Base-by-base conservation (phyloP, 2,888 invertebrate genomes). In the Thera obeliscata region DNA sequence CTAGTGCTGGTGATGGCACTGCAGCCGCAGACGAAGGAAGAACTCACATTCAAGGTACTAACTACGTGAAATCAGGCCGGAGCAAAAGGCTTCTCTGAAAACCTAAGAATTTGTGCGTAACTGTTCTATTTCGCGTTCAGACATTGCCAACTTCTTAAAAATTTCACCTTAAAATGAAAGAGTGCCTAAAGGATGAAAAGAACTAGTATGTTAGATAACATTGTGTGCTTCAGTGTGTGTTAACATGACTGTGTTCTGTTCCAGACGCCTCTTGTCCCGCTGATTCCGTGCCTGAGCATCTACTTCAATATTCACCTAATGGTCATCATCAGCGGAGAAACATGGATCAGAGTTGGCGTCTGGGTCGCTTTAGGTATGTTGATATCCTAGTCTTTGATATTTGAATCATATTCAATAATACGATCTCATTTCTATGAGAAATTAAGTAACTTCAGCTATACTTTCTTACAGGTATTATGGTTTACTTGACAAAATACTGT, bases 291-390 rank as follows among this genome's bases (percentile, higher is more conserved):
- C 49, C 79, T 97, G 56, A 98, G 98, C 81, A 96, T 98, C 72
- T 94, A 97, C 76, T 94, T 97, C 55, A 98, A 98, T 83, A 94
- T 98, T 64, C 97, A 98, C 83, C 91, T 98, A 35, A 98, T 98
- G 97, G 90, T 97, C 65, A 95, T 97, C 87, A 91, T 98, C 75
- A 96, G 96, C 74, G 77, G 87, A 0, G 93, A 95, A 72, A 98
- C 98, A 0, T 98, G 98, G 98, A 92, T 97, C n/a, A 90, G 97
- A 74, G 97, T 98, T 81, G 91, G 90, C 3, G 90, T 97, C 43
- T 98, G 98, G 98, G 95, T 98, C 93, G 83, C 87, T 9, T 87
- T 98, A 72, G 98, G 98, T 97, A 87, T 94, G 80, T 35, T 35
- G 3, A 22, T 54, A 7, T 38, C 36, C 56, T 50, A 22, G 22